Evolutionary conservation across 2,797 vertebrate genomes (phyloP).

Genomic region (Anguilla megastoma): DNA sequence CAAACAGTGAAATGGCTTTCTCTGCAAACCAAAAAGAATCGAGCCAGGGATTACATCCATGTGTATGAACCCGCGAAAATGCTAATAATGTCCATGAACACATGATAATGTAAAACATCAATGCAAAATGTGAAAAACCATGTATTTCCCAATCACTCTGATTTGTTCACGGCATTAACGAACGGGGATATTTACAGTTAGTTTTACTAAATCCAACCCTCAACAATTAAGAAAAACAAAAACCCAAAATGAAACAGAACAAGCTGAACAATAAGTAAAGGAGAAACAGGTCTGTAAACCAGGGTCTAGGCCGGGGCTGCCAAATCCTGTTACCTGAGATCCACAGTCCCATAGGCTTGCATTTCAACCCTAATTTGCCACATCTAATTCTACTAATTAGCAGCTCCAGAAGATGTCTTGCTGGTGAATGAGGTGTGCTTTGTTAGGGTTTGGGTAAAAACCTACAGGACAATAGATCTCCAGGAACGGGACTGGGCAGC

Average conservation of each 20-base stretch:
- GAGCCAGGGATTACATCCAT: constrained; percentile 55
- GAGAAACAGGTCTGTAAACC: background rate
- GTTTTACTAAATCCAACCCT: constrained; percentile 57
- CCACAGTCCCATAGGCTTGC: background rate
- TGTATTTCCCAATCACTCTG: constrained; percentile 54
- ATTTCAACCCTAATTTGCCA: background rate
- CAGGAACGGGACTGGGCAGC: background rate
- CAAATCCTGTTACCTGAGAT: background rate
- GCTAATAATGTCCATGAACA: constrained; percentile 38
- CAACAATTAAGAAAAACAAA: constrained; percentile 29
- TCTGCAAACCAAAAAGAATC: constrained; percentile 56
- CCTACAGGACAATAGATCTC: background rate
- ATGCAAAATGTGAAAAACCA: constrained; percentile 47
- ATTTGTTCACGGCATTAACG: constrained; percentile 54
- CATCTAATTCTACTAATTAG: background rate
- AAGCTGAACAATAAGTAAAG: background rate
- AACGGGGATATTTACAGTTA: constrained; percentile 64
- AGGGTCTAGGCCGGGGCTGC: background rate
- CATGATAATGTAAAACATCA: background rate
- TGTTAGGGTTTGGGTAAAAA: background rate
- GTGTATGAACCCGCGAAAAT: constrained; percentile 51
- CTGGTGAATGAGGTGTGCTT: background rate
- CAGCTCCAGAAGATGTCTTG: background rate
- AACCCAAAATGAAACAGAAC: background rate
- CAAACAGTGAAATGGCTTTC: constrained; percentile 53